phyloP scores from a whole-genome alignment of 2,113 vertebrate species.

The Parotia lawesii region DNA sequence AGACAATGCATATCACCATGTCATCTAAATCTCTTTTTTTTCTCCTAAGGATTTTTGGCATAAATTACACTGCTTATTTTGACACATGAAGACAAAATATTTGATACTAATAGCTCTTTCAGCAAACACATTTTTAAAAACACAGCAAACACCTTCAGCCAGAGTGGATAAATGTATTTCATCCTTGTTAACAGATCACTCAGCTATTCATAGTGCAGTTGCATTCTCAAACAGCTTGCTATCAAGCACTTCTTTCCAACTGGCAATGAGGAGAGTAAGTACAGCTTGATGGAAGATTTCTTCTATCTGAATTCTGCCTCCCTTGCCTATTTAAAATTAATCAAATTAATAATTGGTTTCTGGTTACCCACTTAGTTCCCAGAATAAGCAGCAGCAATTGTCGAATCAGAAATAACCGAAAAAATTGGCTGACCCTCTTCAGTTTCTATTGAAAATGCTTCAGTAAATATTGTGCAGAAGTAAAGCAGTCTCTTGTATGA shows the following conservation, averaged over 20 bases:
- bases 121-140: not conserved
- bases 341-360: constrained; percentile 13
- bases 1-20: not conserved
- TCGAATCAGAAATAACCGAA: not conserved
- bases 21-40: not conserved
- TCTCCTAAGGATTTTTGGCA: not conserved
- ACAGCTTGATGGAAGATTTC: not conserved
- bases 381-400: not conserved
- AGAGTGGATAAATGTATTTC: not conserved
- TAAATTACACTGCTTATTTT: not conserved
- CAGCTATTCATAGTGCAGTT: not conserved
- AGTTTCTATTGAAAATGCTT: not conserved
- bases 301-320: not conserved
- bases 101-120: not conserved
- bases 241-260: not conserved
- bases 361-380: not conserved
- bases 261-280: not conserved
- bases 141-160: not conserved
- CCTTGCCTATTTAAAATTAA: not conserved
- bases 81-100: not conserved
- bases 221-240: not conserved
- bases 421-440: not conserved
- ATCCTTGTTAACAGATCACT: not conserved
- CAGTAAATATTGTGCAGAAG: not conserved
- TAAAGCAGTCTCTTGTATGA: not conserved